Percentiles rank a stretch among this genome's conserved stretches.
phyloP scores from a whole-genome alignment of 2,113 vertebrate genomes.

The Nerophis ophidion region DNA sequence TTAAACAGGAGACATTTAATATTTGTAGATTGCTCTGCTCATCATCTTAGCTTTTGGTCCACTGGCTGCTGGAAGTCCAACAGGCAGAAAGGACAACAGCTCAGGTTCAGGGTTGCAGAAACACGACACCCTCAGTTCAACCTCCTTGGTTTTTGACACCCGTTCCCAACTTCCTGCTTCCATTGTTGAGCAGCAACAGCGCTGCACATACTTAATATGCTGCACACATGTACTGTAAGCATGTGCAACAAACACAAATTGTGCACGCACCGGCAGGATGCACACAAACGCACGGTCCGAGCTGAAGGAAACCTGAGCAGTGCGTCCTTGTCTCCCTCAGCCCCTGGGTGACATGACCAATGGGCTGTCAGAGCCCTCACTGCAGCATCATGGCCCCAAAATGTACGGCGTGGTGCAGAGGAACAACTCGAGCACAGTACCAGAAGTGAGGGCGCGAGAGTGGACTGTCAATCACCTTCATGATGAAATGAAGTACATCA shows the following conservation, averaged over 20 bases:
- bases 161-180: slow-evolving; percentile 48
- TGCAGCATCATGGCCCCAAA: slow-evolving; percentile 75
- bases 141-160: slow-evolving; percentile 37
- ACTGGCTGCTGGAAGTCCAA: slow-evolving; percentile 34
- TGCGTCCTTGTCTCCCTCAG: slow-evolving; percentile 71
- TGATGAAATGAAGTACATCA: slow-evolving; percentile 96
- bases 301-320: slow-evolving; percentile 64
- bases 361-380: slow-evolving; percentile 69
- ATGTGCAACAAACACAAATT: slow-evolving; percentile 13
- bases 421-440: slow-evolving; percentile 79
- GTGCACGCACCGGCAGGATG: slow-evolving; percentile 5
- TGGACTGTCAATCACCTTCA: slow-evolving; percentile 88
- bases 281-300: slow-evolving; percentile 20
- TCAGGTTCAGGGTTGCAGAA: slow-evolving; percentile 66
- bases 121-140: slow-evolving; percentile 59
- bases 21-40: slow-evolving; percentile 22
- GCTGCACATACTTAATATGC: slow-evolving; percentile 34
- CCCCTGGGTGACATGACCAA: slow-evolving; percentile 72
- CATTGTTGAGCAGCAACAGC: slow-evolving; percentile 35
- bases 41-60: slow-evolving; percentile 12
- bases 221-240: slow-evolving; percentile 22
- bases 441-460: slow-evolving; percentile 89
- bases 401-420: slow-evolving; percentile 85
- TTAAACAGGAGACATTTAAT: slow-evolving; percentile 15
- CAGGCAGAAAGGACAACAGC: slow-evolving; percentile 45